phyloP scores from a whole-genome alignment of 2,797 vertebrate species.

The Chloroceryle inda region DNA sequence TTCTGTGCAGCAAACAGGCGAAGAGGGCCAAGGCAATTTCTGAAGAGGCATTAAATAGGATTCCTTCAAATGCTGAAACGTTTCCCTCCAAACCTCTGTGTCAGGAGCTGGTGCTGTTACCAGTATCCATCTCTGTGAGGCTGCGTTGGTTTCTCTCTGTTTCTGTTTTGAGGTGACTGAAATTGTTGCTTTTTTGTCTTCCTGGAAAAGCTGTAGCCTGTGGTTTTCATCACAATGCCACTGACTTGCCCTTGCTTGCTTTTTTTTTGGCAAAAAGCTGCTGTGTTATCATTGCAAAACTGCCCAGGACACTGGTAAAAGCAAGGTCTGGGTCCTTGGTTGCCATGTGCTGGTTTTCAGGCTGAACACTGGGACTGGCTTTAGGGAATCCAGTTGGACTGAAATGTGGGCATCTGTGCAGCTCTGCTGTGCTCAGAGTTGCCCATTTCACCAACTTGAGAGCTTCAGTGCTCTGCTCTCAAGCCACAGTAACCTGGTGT shows the following conservation, averaged over 20 bases:
- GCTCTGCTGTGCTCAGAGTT: neutral
- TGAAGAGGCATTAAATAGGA: too few relatives aligned
- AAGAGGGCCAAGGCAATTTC: too few relatives aligned
- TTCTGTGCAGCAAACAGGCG: accelerated
- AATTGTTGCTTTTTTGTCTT: neutral
- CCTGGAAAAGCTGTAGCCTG: neutral
- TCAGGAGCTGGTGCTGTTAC: neutral
- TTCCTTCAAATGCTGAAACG: neutral
- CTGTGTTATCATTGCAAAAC: neutral
- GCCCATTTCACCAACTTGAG: neutral
- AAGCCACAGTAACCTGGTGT: neutral
- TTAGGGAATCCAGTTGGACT: neutral
- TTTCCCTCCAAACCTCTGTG: neutral
- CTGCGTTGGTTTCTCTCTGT: neutral
- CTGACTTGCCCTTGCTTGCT: neutral
- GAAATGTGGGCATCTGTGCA: neutral
- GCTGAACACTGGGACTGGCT: accelerated
- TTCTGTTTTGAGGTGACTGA: neutral
- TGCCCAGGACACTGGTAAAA: neutral
- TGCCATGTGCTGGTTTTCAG: neutral
- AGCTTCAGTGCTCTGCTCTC: neutral
- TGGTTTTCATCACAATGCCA: neutral
- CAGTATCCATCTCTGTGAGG: neutral
- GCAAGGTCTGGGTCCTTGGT: neutral
- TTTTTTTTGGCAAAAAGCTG: neutral